Evolutionary conservation across 2,888 invertebrate genomes (phyloP).

Genomic region (Machimus rusticus): DNA sequence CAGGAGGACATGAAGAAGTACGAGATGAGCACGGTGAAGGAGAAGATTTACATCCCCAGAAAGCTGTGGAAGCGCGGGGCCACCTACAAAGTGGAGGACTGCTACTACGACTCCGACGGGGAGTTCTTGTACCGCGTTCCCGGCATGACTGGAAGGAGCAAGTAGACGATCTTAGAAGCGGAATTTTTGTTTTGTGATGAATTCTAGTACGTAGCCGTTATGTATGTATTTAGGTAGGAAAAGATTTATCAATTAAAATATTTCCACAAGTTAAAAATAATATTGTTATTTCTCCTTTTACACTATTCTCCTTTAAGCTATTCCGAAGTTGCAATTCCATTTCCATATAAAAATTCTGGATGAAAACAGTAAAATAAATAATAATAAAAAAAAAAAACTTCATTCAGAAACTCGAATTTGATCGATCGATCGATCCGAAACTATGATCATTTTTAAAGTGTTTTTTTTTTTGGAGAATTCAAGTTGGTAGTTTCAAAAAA

Average conservation of each 20-base stretch:
- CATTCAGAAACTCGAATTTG: too few species aligned
- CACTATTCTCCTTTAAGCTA: not conserved
- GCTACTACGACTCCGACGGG: constrained; percentile 83
- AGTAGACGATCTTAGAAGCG: not conserved
- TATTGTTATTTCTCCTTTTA: not conserved
- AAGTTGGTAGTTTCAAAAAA: too few species aligned
- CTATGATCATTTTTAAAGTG: too few species aligned
- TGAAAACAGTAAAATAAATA: too few species aligned
- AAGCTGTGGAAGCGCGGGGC: constrained; percentile 69
- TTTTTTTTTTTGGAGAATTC: too few species aligned
- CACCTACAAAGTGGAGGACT: constrained; percentile 78
- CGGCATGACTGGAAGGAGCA: constrained; percentile 65
- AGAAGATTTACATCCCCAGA: constrained; percentile 75
- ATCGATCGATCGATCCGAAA: too few species aligned
- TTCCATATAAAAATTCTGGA: too few species aligned
- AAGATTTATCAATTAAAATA: not conserved
- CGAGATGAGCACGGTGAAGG: constrained; percentile 57
- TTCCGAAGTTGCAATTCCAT: too few species aligned
- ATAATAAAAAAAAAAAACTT: too few species aligned
- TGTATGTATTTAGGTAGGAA: not conserved
- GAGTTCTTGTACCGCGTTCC: constrained; percentile 80
- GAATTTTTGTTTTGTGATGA: not conserved
- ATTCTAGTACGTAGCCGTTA: not conserved
- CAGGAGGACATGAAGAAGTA: constrained; percentile 54
- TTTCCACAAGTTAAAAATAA: not conserved